phyloP scores from a whole-genome alignment of 2,797 vertebrate genomes.

The Mallotus villosus region DNA sequence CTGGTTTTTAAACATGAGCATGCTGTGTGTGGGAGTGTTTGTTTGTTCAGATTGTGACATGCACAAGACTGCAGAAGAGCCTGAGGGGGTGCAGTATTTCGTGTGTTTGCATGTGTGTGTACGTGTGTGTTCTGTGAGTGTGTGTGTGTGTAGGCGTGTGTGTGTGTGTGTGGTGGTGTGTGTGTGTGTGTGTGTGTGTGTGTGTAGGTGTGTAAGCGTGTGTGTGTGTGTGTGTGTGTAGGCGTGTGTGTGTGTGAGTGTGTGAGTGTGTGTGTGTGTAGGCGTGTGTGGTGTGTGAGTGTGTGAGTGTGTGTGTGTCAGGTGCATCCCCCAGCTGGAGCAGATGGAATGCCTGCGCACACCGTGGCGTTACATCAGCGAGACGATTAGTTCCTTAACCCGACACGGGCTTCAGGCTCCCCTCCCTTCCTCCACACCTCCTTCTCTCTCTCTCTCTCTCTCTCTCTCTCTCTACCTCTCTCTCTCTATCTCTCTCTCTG shows the following conservation, averaged over 20 bases:
- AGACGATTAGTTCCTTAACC: constrained; percentile 67
- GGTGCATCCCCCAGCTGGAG: constrained; percentile 36
- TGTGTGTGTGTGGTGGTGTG: background rate
- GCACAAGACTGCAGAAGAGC: too few species aligned
- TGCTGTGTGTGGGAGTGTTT: background rate
- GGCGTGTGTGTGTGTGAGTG: constrained; percentile 1
- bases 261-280: background rate
- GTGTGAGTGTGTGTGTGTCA: constrained; percentile 6
- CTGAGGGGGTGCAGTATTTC: background rate
- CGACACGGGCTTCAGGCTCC: constrained; percentile 44
- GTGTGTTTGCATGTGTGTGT: background rate
- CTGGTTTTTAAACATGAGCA: too few species aligned
- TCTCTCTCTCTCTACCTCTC: constrained; percentile 1
- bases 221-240: background rate
- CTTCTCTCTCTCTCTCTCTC: constrained; percentile 9
- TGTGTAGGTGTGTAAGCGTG: background rate
- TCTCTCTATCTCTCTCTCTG: constrained; percentile 19
- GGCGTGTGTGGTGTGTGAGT: background rate
- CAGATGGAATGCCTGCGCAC: constrained; percentile 69
- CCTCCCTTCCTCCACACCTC: constrained; percentile 10
- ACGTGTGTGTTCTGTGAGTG: background rate
- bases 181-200: background rate
- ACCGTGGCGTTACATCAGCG: constrained; percentile 68
- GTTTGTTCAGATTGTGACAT: background rate
- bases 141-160: constrained; percentile 4